Evolutionary conservation across 2,113 vertebrate genomes (phyloP).

Genomic region (Merops nubicus): DNA sequence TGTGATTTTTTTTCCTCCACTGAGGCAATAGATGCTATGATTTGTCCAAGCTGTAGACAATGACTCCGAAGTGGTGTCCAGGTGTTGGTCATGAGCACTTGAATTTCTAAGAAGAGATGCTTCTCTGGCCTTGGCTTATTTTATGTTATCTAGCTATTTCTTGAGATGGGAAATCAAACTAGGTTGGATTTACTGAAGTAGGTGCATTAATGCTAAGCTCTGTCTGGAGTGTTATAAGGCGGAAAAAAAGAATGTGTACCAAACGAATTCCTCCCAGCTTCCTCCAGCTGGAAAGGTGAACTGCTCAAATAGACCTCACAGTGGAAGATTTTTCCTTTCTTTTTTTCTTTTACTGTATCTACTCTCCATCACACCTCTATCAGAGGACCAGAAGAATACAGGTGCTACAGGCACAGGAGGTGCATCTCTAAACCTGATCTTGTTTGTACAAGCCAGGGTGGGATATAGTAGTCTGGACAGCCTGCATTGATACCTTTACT

Average conservation of each 20-base stretch:
- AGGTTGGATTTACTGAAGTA: neutral
- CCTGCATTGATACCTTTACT: neutral
- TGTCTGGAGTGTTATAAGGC: neutral
- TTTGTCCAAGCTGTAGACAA: neutral
- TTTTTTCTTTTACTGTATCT: neutral
- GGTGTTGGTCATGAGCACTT: neutral
- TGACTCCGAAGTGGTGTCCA: neutral
- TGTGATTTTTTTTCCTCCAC: neutral
- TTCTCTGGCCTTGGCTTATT: neutral
- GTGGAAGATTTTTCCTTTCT: neutral
- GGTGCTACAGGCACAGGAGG: neutral
- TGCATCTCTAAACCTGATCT: neutral
- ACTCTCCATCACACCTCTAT: accelerated
- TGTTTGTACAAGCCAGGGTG: neutral
- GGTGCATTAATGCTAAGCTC: neutral
- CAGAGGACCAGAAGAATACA: neutral
- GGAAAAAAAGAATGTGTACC: neutral
- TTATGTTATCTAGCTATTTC: neutral
- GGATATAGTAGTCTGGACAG: neutral
- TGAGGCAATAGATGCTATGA: neutral
- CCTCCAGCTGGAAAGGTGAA: neutral
- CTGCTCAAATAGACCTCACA: neutral
- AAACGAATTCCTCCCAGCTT: neutral
- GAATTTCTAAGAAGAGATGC: neutral
- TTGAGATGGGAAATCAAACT: neutral